Percentiles rank a stretch among this genome's conserved stretches.
Evolutionary conservation across 2,888 invertebrate genomes (phyloP).

Genomic region (Chymomyza amoena): DNA sequence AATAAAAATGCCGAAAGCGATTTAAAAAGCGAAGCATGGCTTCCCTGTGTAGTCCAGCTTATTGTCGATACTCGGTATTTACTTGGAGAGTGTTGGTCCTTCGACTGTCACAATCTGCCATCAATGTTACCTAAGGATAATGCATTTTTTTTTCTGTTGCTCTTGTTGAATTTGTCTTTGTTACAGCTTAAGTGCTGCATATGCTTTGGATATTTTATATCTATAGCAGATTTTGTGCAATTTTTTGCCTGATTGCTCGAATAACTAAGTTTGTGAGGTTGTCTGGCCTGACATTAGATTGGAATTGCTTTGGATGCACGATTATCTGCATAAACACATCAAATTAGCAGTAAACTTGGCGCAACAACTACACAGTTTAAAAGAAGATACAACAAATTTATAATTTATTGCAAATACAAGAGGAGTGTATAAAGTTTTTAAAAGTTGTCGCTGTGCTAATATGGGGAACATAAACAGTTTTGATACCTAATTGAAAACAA

Average conservation of each 20-base stretch:
- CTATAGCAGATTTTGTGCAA: slow-evolving; percentile 24
- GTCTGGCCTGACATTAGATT: slow-evolving; percentile 29
- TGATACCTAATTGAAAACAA: slow-evolving; percentile 70
- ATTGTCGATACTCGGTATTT: slow-evolving; percentile 54
- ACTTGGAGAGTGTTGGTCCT: slow-evolving; percentile 17
- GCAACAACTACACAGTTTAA: slow-evolving; percentile 13
- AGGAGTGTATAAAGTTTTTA: background rate
- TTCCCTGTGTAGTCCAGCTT: slow-evolving; percentile 28
- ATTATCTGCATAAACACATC: slow-evolving; percentile 1
- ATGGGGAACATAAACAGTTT: slow-evolving; percentile 21
- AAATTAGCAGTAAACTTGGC: slow-evolving; percentile 28
- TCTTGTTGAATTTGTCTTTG: slow-evolving; percentile 28
- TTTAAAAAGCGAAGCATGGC: slow-evolving; percentile 4
- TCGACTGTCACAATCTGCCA: slow-evolving; percentile 50
- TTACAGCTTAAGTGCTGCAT: slow-evolving; percentile 49
- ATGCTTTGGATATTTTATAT: slow-evolving; percentile 21
- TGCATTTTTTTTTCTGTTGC: slow-evolving; percentile 10
- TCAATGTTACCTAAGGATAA: slow-evolving; percentile 43
- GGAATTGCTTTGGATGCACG: background rate
- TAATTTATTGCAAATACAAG: slow-evolving; percentile 2
- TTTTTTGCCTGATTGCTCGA: slow-evolving; percentile 45
- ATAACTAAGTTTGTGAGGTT: slow-evolving; percentile 22
- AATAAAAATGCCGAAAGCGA: slow-evolving; percentile 33
- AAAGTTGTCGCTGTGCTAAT: background rate
- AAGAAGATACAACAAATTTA: slow-evolving; percentile 3